phyloP scores from a whole-genome alignment of 2,888 invertebrate genomes.

The Hipparchia sbordonii region DNA sequence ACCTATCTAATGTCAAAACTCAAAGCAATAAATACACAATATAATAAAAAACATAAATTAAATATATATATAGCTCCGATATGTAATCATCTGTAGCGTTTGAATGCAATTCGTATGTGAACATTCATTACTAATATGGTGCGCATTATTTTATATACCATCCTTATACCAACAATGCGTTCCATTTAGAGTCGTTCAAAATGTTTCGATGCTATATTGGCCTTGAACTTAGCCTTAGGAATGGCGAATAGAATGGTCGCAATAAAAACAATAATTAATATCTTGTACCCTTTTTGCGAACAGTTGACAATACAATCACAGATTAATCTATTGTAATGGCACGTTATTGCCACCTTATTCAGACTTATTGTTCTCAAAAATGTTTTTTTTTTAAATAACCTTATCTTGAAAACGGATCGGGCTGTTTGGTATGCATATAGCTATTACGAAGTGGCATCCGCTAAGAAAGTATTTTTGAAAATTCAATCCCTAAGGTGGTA shows the following conservation, averaged over 20 bases:
- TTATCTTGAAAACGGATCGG: too few species aligned
- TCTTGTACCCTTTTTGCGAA: slow-evolving; percentile 1
- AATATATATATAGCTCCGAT: too few species aligned
- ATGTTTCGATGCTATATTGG: slow-evolving; percentile 10
- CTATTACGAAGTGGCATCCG: too few species aligned
- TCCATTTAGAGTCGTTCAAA: slow-evolving; percentile 15
- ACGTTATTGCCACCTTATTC: background rate
- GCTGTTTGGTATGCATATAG: too few species aligned
- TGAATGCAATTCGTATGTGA: slow-evolving; percentile 1
- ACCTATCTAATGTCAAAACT: too few species aligned
- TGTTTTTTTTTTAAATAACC: too few species aligned
- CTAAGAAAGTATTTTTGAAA: too few species aligned
- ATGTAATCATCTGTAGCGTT: too few species aligned
- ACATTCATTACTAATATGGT: slow-evolving; percentile 15
- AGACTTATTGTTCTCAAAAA: slow-evolving; percentile 5
- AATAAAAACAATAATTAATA: slow-evolving; percentile 9
- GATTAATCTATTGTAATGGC: background rate
- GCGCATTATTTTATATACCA: slow-evolving; percentile 17
- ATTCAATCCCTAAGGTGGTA: too few species aligned
- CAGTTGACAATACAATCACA: slow-evolving; percentile 5
- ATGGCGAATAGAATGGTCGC: slow-evolving; percentile 4
- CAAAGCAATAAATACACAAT: too few species aligned
- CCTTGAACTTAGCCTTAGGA: slow-evolving; percentile 21
- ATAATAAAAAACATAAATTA: too few species aligned
- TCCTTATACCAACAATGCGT: slow-evolving; percentile 6